Evolutionary conservation across 1,140 invertebrate genomes (phyloP), one percentile per base, ranked within the genome.

Genomic region (Drosophila orosa): DNA sequence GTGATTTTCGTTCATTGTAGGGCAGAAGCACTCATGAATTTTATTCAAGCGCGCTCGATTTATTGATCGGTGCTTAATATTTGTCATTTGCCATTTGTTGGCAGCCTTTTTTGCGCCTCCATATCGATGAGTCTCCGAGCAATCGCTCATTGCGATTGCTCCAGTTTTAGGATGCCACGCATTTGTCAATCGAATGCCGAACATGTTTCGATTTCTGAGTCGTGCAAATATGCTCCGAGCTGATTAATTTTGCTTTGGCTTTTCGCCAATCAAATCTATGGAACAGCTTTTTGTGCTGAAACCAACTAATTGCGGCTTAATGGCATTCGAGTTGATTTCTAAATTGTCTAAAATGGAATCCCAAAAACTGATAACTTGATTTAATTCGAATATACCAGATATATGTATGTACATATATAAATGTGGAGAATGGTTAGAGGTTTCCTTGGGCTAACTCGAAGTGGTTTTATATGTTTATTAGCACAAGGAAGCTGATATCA

Each of bases 121-220:
- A 37, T 42, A 47, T 44, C 52, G 65, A 22, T 58, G 56, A 45
- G 17, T 72, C 40, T 12, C 37, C 66, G 54, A 40, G 61, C 79
- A 68, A 50, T 83, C 61, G 66, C 61, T 74, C 39, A 56, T 39
- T 74, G 77, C 77, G 69, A 47, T 52, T 85, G 80, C 77, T 84
- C 80, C 45, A 84, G 54, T 80, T 82, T 80, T 72, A 42, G 76
- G 80, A 85, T 85, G 81, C 81, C 74, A 63, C 80, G 58, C 77
- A 85, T 85, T 83, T 83, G 80, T 85, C 71, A 83, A 83, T 80
- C 81, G 72, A 82, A 83, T 84, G 71, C 80, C 81, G 61, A 85
- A 77, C 80, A 83, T 79, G 80, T 82, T 84, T 79, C 27, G 44
- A 48, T 79, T 48, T 48, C 80, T 67, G 61, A 60, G 24, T 58